These are phyloP conservation scores for Microdon myrmicae DNA, from an alignment of 2,888 invertebrate genomes.

Conservation along the genomic window DNA sequence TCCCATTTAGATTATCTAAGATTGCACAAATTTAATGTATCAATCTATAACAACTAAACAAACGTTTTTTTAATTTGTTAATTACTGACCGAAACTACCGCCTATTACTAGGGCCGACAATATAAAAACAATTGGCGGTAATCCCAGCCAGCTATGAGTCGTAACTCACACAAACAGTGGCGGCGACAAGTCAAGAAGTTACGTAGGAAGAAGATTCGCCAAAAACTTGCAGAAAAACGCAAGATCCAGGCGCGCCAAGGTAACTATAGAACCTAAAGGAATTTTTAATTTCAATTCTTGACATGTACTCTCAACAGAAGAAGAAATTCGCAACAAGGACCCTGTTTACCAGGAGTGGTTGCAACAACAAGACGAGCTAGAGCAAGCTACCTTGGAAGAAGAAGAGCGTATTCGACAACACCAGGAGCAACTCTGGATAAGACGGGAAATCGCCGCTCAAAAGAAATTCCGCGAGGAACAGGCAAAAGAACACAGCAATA, in stretches of 20 bases:
- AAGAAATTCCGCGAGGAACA: conserved; percentile 74
- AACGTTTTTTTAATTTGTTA: no score
- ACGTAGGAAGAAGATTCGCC: conserved; percentile 76
- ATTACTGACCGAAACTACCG: no score
- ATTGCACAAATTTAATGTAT: no score
- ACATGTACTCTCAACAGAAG: conserved; percentile 61
- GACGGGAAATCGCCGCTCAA: conserved; percentile 74
- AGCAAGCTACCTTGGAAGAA: conserved; percentile 69
- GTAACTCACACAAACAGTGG: conserved; percentile 70
- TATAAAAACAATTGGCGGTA: no score
- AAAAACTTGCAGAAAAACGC: conserved; percentile 70
- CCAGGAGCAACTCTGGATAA: conserved; percentile 75
- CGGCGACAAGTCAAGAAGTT: conserved; percentile 78
- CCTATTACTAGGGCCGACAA: no score
- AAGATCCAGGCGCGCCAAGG: conserved; percentile 67
- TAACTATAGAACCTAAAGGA: conserved; percentile 52
- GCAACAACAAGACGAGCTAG: conserved; percentile 69
- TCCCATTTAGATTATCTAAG: no score
- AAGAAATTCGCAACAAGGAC: conserved; percentile 63
- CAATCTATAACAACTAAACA: no score
- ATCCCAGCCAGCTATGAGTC: no score
- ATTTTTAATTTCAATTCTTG: not conserved
- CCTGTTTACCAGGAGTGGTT: conserved; percentile 70
- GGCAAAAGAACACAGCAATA: conserved; percentile 69
- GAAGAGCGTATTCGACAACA: conserved; percentile 70